Evolutionary conservation across 2,797 vertebrate genomes (phyloP), one percentile per base, ranked within the genome.

Genomic region (Iguana delicatissima): DNA sequence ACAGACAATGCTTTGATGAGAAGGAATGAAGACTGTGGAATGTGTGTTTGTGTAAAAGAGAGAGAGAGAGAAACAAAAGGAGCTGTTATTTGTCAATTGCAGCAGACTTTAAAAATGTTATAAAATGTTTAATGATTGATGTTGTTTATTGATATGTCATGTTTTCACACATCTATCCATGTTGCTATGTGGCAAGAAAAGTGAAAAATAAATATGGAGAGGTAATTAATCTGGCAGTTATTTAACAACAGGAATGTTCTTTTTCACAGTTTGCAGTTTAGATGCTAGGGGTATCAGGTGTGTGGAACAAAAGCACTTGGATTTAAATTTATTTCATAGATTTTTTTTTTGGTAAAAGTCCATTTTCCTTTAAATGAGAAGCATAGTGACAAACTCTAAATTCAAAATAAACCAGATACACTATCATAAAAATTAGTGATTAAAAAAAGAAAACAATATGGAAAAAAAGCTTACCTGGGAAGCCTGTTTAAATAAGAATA

Each of bases 1-100:
- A 93, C 91, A 95, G 91, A 72, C 32, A 26, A 16, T 3, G 80
- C 83, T 91, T 94, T 94, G 92, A 92, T 86, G 90, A 72, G 50
- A 72, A 29, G 64, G 46, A 38, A 72, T 24, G 22, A 7, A 24
- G 79, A 16, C 18, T 81, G 0, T 57, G 38, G 9, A 3, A 24
- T 57, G 5, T 10, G 69, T 32, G 64, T 50, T 29, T 32, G 24
- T 67, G 6, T 8, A 7, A 29, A 24, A 29, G 6, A 69, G 64
- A 20, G 57, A 20, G n/a, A 88, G 73, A 24, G 87, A 62, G 77
- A n/a, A 12, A 83, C 88, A 91, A 35, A 89, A 7, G 35, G 76
- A 94, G 76, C 67, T 62, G 52, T 77, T 80, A 32, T 80, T 38
- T 22, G 52, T 73, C 55, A 83, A 26, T 57, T 86, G 87, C 29